Evolutionary conservation across 2,888 invertebrate species (phyloP), one percentile per base, ranked within the genome.

Genomic region (Drosophila monieri): DNA sequence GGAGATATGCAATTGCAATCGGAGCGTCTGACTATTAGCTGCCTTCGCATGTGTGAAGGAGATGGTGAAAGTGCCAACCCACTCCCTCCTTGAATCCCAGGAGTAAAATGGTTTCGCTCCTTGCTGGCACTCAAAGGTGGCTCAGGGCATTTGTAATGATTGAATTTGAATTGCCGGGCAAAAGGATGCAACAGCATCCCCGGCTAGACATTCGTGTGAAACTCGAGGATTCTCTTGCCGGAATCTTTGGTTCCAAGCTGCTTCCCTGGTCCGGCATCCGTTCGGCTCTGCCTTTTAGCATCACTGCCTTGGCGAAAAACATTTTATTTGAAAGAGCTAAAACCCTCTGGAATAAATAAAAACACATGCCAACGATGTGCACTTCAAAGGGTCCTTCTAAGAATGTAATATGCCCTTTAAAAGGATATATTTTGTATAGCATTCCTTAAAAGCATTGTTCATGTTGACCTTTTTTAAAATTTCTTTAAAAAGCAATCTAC

Each of bases 91-190:
- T 23, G 21, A 51, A 9, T 41, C 10, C 14, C n/a, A 35, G 12
- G 12, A n/a, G 35, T 4, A 6, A 35, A 35, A 14, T n/a, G 35
- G 14, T 58, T 52, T 53, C 37, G 62, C 23, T 57, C 21, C 25
- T 64, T 21, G n/a, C 54, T 49, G 76, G 78, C 74, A 64, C 78
- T 80, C 72, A 48, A 78, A 55, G 32, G 58, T 41, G 76, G 87
- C 80, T 86, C 61, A 62, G 76, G 85, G 80, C 64, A 73, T 80
- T 80, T 70, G 87, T 64, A 77, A 84, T 80, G 85, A 80, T 80
- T 80, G 85, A 80, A 86, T 80, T 84, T 80, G 69, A 81, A 86
- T 81, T 80, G 87, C 76, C 68, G 60, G 67, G n/a, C 35, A 72
- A 60, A 46, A 46, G 47, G 18, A 35, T 35, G n/a, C 35, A 15